A percentile compares a stretch with the other conserved stretches of the same genome.
Conservation (phyloP, 2,797 vertebrate genomes). For the Prionace glauca region DNA sequence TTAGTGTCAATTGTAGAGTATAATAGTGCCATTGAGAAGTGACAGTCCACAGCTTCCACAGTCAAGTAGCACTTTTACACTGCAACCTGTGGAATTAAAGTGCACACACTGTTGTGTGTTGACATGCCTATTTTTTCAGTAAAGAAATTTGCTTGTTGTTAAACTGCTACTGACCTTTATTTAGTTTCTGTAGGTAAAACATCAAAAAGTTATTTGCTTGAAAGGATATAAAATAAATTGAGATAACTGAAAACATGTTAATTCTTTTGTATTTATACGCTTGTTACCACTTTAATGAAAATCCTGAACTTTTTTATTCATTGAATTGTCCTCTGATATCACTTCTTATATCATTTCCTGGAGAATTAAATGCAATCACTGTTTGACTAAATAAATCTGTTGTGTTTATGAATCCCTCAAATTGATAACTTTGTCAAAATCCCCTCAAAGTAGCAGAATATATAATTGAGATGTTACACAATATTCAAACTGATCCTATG, state of each 20-base stretch:
- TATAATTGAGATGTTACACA: not conserved
- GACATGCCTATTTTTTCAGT: not conserved
- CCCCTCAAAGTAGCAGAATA: not conserved
- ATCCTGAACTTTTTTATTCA: not conserved
- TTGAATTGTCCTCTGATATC: not conserved
- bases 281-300: not conserved
- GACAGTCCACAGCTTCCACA: not conserved
- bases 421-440: not conserved
- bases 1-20: not conserved
- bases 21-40: not conserved
- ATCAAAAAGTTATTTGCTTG: not conserved
- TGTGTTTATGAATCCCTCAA: not conserved
- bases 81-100: not conserved
- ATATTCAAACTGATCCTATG: not conserved
- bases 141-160: not conserved
- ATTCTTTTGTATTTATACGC: not conserved
- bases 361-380: not conserved
- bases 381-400: not conserved
- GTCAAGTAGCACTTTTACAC: not conserved
- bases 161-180: not conserved
- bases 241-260: not conserved
- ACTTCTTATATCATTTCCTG: slow-evolving; percentile 2
- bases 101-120: not conserved
- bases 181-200: not conserved
- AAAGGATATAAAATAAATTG: not conserved